Evolutionary conservation across 2,888 invertebrate genomes (phyloP).

Genomic region (Dromius quadrimaculatus): DNA sequence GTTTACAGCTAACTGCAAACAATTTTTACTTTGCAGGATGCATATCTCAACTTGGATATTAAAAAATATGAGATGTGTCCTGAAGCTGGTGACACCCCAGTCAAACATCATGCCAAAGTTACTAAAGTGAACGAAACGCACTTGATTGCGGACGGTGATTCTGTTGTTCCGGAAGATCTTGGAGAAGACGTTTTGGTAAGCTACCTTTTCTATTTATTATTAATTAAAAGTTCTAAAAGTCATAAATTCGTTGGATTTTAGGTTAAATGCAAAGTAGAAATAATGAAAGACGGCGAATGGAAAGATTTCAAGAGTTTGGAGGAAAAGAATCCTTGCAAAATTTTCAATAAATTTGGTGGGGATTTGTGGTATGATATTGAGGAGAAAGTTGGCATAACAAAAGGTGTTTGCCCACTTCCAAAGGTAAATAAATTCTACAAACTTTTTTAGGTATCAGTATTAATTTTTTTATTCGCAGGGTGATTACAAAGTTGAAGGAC

Average conservation of each 20-base stretch:
- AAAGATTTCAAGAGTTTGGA: slow-evolving; percentile 37
- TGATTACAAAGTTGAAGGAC: slow-evolving; percentile 12
- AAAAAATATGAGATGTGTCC: slow-evolving; percentile 36
- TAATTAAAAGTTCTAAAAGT: background rate
- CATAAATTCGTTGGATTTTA: background rate
- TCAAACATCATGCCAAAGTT: slow-evolving; percentile 26
- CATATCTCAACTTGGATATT: slow-evolving; percentile 12
- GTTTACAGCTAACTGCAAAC: background rate
- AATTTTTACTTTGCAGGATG: slow-evolving; percentile 15
- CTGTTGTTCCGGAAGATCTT: slow-evolving; percentile 9
- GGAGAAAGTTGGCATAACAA: slow-evolving; percentile 15
- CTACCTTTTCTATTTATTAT: background rate
- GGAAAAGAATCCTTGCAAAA: slow-evolving; percentile 31
- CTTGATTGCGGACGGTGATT: slow-evolving; percentile 16
- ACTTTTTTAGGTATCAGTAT: background rate
- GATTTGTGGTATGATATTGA: slow-evolving; percentile 37
- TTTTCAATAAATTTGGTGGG: slow-evolving; percentile 43
- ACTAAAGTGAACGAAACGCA: slow-evolving; percentile 19
- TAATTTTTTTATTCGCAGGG: slow-evolving; percentile 6
- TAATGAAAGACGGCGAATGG: slow-evolving; percentile 35
- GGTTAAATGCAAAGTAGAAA: slow-evolving; percentile 19
- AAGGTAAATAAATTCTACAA: slow-evolving; percentile 21
- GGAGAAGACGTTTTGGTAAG: slow-evolving; percentile 38
- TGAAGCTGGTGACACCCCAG: slow-evolving; percentile 9
- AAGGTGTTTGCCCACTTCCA: slow-evolving; percentile 38